phyloP scores from a whole-genome alignment of 2,797 vertebrate species.

The Lycodopsis pacificus region DNA sequence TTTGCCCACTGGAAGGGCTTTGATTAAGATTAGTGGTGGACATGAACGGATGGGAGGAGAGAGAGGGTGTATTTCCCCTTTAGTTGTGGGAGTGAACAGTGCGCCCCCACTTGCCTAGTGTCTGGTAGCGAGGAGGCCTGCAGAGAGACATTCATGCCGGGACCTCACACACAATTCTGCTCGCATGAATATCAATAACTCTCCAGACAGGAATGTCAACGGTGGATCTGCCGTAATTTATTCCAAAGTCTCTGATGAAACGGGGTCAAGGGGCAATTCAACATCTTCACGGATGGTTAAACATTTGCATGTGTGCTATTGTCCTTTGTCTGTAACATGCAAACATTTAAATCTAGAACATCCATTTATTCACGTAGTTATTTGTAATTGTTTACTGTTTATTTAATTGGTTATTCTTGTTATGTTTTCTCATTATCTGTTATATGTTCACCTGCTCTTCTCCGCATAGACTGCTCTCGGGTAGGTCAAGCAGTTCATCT shows the following conservation, averaged over 20 bases:
- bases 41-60: conserved; percentile 17
- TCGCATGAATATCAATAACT: conserved; percentile 63
- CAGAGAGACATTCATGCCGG: conserved; percentile 47
- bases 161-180: conserved; percentile 49
- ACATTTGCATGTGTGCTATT: conserved; percentile 15
- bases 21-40: conserved; percentile 35
- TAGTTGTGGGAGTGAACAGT: conserved; percentile 38
- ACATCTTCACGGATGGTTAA: conserved; percentile 14
- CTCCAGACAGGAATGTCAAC: conserved; percentile 42
- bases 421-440: background rate
- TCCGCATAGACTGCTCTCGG: conserved; percentile 10
- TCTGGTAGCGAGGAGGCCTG: conserved; percentile 43
- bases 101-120: conserved; percentile 18
- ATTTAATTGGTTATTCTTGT: background rate
- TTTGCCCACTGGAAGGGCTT: conserved; percentile 13
- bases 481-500: background rate
- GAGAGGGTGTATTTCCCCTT: conserved; percentile 26
- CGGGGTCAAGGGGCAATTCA: conserved; percentile 36
- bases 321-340: conserved; percentile 15
- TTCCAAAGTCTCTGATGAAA: conserved; percentile 47
- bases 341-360: background rate
- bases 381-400: background rate
- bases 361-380: background rate
- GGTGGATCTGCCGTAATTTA: conserved; percentile 55
- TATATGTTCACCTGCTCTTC: background rate